Conservation (phyloP, 37 sponge, comb jelly and placozoan genomes). For the Eunapius fragilis region DNA sequence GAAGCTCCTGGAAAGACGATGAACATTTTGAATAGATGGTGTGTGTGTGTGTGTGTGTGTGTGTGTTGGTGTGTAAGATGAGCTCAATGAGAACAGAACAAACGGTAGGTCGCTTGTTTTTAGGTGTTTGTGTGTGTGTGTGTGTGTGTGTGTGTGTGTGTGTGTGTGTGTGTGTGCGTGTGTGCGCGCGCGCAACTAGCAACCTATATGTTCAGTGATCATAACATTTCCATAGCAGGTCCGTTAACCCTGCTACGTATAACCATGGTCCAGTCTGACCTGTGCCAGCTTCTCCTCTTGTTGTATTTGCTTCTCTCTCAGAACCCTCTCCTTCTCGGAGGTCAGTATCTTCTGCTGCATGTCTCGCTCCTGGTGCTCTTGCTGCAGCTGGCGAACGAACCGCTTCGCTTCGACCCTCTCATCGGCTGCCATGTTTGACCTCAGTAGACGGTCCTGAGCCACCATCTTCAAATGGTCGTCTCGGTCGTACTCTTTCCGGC, state of each 20-base stretch:
- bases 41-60: neutral
- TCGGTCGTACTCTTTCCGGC: constrained; percentile 67
- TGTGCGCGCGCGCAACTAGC: neutral
- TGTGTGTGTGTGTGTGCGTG: neutral
- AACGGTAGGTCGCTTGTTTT: no score
- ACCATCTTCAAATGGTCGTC: constrained; percentile 76
- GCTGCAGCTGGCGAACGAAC: constrained; percentile 72
- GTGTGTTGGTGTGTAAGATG: neutral
- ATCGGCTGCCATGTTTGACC: constrained; percentile 73
- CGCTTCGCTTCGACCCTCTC: constrained; percentile 85
- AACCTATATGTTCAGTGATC: no score
- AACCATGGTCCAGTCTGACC: constrained; percentile 9
- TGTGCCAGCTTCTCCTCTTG: constrained; percentile 89
- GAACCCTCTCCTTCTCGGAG: constrained; percentile 50
- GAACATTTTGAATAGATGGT: neutral
- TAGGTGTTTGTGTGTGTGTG: neutral
- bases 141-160: neutral
- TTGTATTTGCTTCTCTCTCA: constrained; percentile 74
- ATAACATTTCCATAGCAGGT: neutral
- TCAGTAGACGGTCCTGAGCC: constrained; percentile 49
- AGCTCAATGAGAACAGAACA: no score
- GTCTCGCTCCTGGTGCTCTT: constrained; percentile 73
- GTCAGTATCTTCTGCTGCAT: constrained; percentile 64
- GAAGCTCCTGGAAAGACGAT: constrained; percentile 65
- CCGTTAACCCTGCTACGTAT: neutral